Conservation (phyloP, 2,888 invertebrate genomes). For the Sabellastarte sp. region DNA sequence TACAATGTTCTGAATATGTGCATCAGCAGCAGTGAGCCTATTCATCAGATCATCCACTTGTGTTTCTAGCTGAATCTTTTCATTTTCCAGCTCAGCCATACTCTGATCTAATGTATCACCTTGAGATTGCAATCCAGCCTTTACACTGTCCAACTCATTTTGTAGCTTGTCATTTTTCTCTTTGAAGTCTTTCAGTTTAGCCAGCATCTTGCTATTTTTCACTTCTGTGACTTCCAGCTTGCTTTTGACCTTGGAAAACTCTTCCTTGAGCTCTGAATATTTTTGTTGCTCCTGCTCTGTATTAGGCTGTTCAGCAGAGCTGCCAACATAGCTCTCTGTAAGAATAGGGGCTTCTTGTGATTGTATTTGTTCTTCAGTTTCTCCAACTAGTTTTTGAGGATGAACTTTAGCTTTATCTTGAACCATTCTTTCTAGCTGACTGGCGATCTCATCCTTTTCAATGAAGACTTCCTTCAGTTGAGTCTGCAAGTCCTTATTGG, state of each 20-base stretch:
- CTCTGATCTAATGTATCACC: slow-evolving; percentile 5
- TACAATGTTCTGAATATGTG: slow-evolving; percentile 5
- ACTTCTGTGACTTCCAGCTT: slow-evolving; percentile 42
- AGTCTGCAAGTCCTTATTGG: slow-evolving; percentile 25
- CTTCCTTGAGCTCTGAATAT: not conserved
- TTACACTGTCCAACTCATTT: slow-evolving; percentile 20
- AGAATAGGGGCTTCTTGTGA: not conserved
- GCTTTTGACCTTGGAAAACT: not conserved
- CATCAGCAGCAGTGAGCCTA: slow-evolving; percentile 7
- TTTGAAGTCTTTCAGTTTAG: slow-evolving; percentile 83
- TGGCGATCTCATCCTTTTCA: slow-evolving; percentile 16
- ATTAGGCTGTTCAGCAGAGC: not conserved
- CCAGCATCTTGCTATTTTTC: slow-evolving; percentile 76
- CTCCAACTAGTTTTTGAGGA: not conserved
- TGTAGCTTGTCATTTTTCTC: slow-evolving; percentile 58
- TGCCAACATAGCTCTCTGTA: too few relatives aligned
- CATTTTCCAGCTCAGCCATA: slow-evolving; percentile 8
- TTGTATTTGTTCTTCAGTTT: not conserved
- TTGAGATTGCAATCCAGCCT: slow-evolving; percentile 2
- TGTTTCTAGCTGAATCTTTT: slow-evolving; percentile 13
- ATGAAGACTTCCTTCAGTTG: slow-evolving; percentile 17
- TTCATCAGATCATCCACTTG: slow-evolving; percentile 11
- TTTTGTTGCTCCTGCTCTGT: too few relatives aligned
- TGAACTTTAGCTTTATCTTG: not conserved
- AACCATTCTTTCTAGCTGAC: slow-evolving; percentile 16